phyloP scores from a whole-genome alignment of 2,888 invertebrate genomes.

The Boloria selene region DNA sequence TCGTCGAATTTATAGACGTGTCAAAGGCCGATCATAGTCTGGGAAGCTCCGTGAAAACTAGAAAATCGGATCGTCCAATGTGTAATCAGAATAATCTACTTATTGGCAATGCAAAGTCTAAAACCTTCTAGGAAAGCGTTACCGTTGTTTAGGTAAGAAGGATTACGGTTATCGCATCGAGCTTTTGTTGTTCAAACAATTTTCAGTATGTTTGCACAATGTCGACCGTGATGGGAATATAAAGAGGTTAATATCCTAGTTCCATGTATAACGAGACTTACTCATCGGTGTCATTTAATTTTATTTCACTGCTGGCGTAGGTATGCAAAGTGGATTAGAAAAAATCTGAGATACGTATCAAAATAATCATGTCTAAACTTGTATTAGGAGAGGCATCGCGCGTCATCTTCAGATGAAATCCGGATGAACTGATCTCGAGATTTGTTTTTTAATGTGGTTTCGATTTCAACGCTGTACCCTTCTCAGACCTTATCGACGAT shows the following conservation, averaged over 20 bases:
- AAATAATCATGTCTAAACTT: conserved; percentile 72
- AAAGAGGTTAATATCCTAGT: conserved; percentile 39
- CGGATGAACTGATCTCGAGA: conserved; percentile 69
- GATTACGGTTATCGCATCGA: conserved; percentile 43
- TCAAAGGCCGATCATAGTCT: conserved; percentile 67
- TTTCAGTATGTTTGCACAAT: conserved; percentile 33
- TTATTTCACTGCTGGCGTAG: conserved; percentile 49
- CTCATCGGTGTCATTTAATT: conserved; percentile 61
- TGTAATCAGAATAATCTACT: conserved; percentile 41
- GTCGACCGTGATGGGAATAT: conserved; percentile 52
- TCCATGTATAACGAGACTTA: conserved; percentile 57
- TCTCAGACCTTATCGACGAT: conserved; percentile 73
- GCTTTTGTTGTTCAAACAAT: conserved; percentile 34
- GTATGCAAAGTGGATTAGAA: conserved; percentile 66
- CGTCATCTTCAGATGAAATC: conserved; percentile 65
- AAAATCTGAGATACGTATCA: conserved; percentile 56
- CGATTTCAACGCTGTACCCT: conserved; percentile 74
- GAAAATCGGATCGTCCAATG: conserved; percentile 50
- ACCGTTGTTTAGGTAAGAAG: conserved; percentile 40
- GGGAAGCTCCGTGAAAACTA: conserved; percentile 57
- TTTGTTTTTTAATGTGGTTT: conserved; percentile 72
- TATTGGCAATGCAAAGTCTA: conserved; percentile 35
- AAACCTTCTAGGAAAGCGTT: conserved; percentile 37
- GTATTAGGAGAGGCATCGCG: conserved; percentile 56
- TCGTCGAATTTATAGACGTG: conserved; percentile 67